phyloP scores from a whole-genome alignment of 2,888 invertebrate genomes.

The Diaprepes abbreviatus region DNA sequence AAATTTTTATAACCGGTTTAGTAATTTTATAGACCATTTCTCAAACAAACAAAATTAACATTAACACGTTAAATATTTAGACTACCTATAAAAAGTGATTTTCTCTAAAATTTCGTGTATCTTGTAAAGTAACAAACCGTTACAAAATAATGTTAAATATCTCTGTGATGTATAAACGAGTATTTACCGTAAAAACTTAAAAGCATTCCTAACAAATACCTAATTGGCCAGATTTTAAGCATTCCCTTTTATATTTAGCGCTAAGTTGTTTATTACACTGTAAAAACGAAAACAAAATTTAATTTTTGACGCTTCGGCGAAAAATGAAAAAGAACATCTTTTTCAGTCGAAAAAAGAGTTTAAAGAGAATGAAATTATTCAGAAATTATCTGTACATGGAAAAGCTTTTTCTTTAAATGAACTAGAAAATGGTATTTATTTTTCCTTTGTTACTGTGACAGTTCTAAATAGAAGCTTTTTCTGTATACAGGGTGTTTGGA shows the following conservation, averaged over 20 bases:
- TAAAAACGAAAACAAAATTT: constrained; percentile 11
- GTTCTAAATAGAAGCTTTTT: no score
- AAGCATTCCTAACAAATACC: constrained; percentile 9
- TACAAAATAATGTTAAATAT: neutral
- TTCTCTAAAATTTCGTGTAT: no score
- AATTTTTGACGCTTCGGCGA: constrained; percentile 3
- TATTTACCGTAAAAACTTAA: constrained; percentile 9
- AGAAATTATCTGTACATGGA: neutral
- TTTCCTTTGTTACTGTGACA: no score
- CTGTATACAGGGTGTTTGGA: no score
- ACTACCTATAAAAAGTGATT: no score
- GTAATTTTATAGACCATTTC: no score
- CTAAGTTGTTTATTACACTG: constrained; percentile 8
- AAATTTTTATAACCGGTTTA: no score
- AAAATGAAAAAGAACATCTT: neutral
- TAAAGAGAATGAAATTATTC: neutral
- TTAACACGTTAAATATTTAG: no score
- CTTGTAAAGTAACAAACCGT: no score
- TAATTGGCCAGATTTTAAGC: constrained; percentile 2
- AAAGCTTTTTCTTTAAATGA: neutral
- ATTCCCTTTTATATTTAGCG: constrained; percentile 7
- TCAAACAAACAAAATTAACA: no score
- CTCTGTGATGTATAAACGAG: neutral
- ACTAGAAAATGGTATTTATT: neutral
- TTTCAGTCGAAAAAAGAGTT: neutral